phyloP scores from a whole-genome alignment of 2,113 vertebrate genomes.

The Bothrops jararaca region DNA sequence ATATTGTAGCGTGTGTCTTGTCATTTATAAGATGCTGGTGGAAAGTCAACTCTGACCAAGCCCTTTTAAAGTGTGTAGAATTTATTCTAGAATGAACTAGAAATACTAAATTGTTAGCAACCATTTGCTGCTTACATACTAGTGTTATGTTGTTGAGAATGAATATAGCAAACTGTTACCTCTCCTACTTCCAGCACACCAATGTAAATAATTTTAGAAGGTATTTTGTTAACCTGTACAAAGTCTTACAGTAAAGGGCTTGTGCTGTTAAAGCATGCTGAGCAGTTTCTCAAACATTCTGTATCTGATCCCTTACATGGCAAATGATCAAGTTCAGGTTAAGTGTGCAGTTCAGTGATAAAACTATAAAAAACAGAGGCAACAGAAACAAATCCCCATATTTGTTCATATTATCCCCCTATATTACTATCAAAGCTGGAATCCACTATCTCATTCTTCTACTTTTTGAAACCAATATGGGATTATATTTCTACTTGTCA shows the following conservation, averaged over 20 bases:
- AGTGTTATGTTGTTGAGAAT: neutral
- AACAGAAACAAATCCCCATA: neutral
- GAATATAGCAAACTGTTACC: neutral
- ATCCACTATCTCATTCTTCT: neutral
- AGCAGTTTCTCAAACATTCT: neutral
- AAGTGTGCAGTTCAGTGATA: slow-evolving; percentile 5
- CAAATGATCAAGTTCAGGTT: slow-evolving; percentile 21
- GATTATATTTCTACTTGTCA: neutral
- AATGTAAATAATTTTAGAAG: neutral
- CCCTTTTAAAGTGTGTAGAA: neutral
- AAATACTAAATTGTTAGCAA: slow-evolving; percentile 12
- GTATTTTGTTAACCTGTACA: neutral
- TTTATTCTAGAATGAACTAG: slow-evolving; percentile 11
- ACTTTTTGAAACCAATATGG: neutral
- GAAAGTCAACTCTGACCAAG: neutral
- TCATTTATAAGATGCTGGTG: accelerated
- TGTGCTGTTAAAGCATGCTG: neutral
- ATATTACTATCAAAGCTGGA: slow-evolving; percentile 1
- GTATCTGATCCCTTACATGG: neutral
- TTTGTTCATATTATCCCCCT: neutral
- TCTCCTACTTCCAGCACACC: neutral
- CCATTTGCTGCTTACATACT: neutral
- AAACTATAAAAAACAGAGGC: slow-evolving; percentile 6
- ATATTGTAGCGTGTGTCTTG: neutral
- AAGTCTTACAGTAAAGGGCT: neutral